phyloP scores from a whole-genome alignment of 2,888 invertebrate genomes.

The Leptura quadrifasciata region DNA sequence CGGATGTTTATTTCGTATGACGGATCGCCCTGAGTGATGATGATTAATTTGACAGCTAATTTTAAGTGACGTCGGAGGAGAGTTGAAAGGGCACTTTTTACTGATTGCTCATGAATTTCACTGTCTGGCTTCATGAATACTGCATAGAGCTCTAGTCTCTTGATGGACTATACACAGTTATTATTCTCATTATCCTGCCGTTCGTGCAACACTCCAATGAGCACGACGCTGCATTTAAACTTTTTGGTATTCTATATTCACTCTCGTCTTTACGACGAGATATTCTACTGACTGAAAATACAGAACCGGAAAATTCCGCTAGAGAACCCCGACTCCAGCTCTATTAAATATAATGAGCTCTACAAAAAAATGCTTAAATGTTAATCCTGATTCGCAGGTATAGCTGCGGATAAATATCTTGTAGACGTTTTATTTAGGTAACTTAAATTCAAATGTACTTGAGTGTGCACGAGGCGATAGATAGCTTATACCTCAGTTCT shows the following conservation, averaged over 20 bases:
- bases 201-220: conserved; percentile 38
- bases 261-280: conserved; percentile 32
- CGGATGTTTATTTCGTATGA: conserved; percentile 57
- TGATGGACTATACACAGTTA: conserved; percentile 30
- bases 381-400: conserved; percentile 16
- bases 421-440: too few species aligned
- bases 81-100: conserved; percentile 56
- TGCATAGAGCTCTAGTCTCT: conserved; percentile 24
- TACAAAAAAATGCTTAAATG: background rate
- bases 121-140: conserved; percentile 51
- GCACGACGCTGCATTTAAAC: conserved; percentile 44
- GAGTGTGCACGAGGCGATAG: too few species aligned
- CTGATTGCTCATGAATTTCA: conserved; percentile 57
- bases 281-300: conserved; percentile 10
- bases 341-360: conserved; percentile 25
- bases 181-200: conserved; percentile 32
- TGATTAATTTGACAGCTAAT: conserved; percentile 65
- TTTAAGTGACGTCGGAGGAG: conserved; percentile 45
- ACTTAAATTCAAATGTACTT: too few species aligned
- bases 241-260: conserved; percentile 38
- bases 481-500: too few species aligned
- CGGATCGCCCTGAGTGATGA: conserved; percentile 62
- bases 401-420: background rate
- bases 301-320: conserved; percentile 21
- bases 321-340: conserved; percentile 6